A percentile compares a stretch with the other conserved stretches of the same genome.
phyloP scores from a whole-genome alignment of 2,113 vertebrate species.

The Pygathrix nemaeus region DNA sequence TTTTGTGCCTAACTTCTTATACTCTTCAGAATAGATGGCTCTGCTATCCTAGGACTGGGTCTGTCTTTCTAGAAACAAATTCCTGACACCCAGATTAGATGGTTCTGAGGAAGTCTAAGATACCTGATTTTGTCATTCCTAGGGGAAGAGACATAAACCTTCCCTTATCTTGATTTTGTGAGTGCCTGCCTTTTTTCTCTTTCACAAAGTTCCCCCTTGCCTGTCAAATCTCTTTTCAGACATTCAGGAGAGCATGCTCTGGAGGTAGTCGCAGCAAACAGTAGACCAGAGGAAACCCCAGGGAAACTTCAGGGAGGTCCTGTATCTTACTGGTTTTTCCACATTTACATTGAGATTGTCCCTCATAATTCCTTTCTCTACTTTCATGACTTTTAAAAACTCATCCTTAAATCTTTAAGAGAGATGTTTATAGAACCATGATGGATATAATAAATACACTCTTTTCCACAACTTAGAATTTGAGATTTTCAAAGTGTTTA shows the following conservation, averaged over 20 bases:
- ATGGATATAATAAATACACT: neutral
- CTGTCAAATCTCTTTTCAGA: neutral
- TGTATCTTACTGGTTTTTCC: neutral
- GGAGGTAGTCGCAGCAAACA: rapidly evolving
- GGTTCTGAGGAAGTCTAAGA: neutral
- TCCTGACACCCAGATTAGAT: neutral
- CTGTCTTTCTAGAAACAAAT: conserved; percentile 25
- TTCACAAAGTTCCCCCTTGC: rapidly evolving
- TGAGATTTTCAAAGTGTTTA: conserved; percentile 6
- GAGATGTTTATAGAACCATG: neutral
- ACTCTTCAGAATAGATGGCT: neutral
- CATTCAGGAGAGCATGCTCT: neutral
- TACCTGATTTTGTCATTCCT: neutral
- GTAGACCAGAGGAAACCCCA: neutral
- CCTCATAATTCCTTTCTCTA: neutral
- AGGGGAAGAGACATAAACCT: neutral
- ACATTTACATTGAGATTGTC: neutral
- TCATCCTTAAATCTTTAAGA: neutral
- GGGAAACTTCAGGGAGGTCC: neutral
- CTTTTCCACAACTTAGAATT: neutral
- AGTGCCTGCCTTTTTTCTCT: neutral
- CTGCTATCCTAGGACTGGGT: neutral
- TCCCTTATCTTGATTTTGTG: neutral
- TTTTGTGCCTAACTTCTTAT: neutral
- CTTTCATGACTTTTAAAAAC: neutral